These are phyloP conservation scores for Melitaea athalia DNA, from an alignment of 2,888 invertebrate genomes.

Conservation along the genomic window DNA sequence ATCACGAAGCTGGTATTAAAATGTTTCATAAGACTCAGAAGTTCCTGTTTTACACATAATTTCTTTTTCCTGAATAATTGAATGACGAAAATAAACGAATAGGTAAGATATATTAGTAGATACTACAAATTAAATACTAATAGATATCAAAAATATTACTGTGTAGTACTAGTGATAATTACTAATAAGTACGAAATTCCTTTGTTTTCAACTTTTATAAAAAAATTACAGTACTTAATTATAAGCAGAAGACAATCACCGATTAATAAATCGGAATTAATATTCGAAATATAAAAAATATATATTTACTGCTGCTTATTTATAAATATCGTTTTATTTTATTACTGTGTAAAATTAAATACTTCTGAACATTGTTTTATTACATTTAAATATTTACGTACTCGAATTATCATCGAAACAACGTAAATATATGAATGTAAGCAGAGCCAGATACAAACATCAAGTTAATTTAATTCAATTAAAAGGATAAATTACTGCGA, in stretches of 20 bases:
- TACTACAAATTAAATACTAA: too few species aligned
- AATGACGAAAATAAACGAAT: neutral
- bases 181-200: too few species aligned
- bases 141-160: too few species aligned
- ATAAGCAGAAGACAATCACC: too few species aligned
- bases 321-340: too few species aligned
- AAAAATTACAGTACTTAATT: too few species aligned
- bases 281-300: too few species aligned
- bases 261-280: too few species aligned
- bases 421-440: neutral
- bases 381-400: neutral
- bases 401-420: neutral
- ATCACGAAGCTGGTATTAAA: conserved; percentile 8
- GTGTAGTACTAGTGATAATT: too few species aligned
- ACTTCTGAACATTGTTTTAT: neutral
- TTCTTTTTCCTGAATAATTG: neutral
- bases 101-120: neutral
- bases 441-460: neutral
- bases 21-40: neutral
- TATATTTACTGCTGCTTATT: too few species aligned
- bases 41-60: conserved; percentile 1
- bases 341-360: too few species aligned
- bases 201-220: too few species aligned
- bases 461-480: conserved; percentile 23
- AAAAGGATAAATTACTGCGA: conserved; percentile 21